Percentiles rank a stretch among this genome's conserved stretches.
These are phyloP conservation scores for Brachymystax lenok DNA, from an alignment of 2,797 vertebrate genomes.

Conservation along the genomic window DNA sequence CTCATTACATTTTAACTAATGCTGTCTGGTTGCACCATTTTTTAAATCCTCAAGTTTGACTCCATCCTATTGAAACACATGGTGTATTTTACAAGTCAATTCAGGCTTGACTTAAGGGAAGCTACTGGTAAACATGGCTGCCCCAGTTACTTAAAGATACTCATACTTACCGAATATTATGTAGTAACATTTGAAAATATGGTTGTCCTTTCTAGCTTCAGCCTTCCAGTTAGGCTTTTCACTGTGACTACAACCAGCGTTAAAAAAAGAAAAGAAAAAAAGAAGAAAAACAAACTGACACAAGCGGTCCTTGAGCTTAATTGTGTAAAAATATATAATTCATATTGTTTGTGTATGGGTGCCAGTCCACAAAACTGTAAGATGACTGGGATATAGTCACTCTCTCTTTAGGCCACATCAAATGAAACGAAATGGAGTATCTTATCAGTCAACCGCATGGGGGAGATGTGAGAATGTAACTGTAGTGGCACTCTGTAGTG, in stretches of 20 bases:
- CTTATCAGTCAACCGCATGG: too few relatives aligned
- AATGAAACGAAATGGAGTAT: too few relatives aligned
- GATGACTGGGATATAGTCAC: background rate
- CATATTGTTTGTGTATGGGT: background rate
- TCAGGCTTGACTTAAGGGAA: conserved; percentile 5
- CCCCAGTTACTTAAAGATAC: background rate
- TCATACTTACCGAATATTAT: too few relatives aligned
- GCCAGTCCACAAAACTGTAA: background rate
- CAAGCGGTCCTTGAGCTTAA: background rate
- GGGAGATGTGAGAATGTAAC: background rate
- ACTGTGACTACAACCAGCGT: too few relatives aligned
- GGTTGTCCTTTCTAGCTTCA: background rate
- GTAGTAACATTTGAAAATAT: background rate
- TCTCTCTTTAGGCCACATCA: too few relatives aligned
- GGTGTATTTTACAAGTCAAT: conserved; percentile 16
- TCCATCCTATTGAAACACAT: conserved; percentile 30
- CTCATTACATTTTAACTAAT: conserved; percentile 34
- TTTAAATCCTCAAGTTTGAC: conserved; percentile 36
- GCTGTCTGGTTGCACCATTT: background rate
- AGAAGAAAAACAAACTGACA: too few relatives aligned
- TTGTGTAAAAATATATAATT: background rate
- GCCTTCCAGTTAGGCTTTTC: background rate
- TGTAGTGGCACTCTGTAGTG: too few relatives aligned
- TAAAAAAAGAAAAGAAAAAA: too few relatives aligned
- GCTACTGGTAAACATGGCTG: background rate